Evolutionary conservation across 2,113 vertebrate genomes (phyloP), one percentile per base, ranked within the genome.

Genomic region (Anas platyrhynchos): DNA sequence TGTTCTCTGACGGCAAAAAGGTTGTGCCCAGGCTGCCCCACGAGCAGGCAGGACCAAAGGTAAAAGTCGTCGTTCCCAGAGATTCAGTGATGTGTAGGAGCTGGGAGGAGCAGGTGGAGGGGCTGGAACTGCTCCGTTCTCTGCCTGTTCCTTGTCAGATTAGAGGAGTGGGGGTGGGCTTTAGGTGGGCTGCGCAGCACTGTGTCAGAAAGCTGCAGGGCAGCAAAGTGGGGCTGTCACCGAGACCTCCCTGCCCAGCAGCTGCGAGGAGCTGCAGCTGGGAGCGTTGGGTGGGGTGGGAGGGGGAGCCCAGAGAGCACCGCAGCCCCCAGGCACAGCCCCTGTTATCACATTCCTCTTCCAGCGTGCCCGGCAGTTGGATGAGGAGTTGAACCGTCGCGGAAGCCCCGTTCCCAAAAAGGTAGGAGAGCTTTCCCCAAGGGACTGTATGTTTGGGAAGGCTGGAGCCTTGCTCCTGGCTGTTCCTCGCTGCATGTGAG

Each of bases 361-460:
- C 15, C 96, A 99, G 99, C 98, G 99, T 56, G 95, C 97, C 73
- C 98, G 98, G 56, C 98, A 98, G 63, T 50, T 92, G 80, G 99
- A 99, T 11, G 99, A 99, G 14, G 98, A 99, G 43, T 93, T 97
- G 89, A 97, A 90, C 41, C 98, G 98, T 68, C 98, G 99, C 91
- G 98, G 98, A 83, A 99, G 98, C 78, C 99, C 99, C 0, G 1
- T 99, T 77, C 98, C 97, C 32, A 99, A 99, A 96, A 99, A 99
- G 98, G 99, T 99, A 96, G 58, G 22, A n/a, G 8, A 6, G 15
- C 36, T 92, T 88, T 86, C 62, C 2, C 0, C 3, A 3, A 29
- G 18, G 34, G 22, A 15, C 62, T 80, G 75, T 13, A 8, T n/a
- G 20, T 84, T 72, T 63, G 7, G 8, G 17, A n/a, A 68, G 31